phyloP scores from a whole-genome alignment of 2,888 invertebrate genomes.

The Itoplectis maculator region DNA sequence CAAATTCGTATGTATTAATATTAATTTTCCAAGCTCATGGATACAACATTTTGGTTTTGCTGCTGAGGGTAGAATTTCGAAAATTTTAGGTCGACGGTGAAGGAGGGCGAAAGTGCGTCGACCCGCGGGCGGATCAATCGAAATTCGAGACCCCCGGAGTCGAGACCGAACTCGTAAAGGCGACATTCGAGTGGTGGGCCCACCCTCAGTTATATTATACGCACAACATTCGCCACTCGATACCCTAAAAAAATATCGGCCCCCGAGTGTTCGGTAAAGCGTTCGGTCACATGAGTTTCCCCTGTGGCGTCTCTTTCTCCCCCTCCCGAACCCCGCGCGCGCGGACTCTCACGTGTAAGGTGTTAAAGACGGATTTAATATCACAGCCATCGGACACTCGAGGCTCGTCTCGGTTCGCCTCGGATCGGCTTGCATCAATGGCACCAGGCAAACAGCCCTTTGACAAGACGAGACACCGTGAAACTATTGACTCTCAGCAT shows the following conservation, averaged over 20 bases:
- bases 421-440: constrained; percentile 75
- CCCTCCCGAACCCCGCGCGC: background rate
- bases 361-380: constrained; percentile 80
- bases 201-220: constrained; percentile 24
- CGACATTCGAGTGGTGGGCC: constrained; percentile 16
- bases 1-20: too few species aligned
- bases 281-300: background rate
- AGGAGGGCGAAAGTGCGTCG: background rate
- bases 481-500: constrained; percentile 74
- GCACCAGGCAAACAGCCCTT: constrained; percentile 71
- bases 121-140: constrained; percentile 25
- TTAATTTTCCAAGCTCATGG: too few species aligned
- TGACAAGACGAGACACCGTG: constrained; percentile 78
- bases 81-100: too few species aligned
- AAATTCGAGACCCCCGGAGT: constrained; percentile 33
- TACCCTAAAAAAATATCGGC: constrained; percentile 27
- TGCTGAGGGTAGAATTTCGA: too few species aligned
- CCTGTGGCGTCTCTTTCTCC: background rate
- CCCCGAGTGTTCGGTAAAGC: constrained; percentile 3
- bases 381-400: constrained; percentile 79
- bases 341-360: constrained; percentile 62
- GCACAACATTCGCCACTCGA: background rate
- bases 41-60: too few species aligned
- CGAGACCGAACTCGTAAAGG: constrained; percentile 14
- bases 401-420: constrained; percentile 60